A percentile compares a stretch with the other conserved stretches of the same genome.
These are phyloP conservation scores for Parapristionchus giblindavisi DNA, from an alignment of 2,888 invertebrate species.

Conservation along the genomic window DNA sequence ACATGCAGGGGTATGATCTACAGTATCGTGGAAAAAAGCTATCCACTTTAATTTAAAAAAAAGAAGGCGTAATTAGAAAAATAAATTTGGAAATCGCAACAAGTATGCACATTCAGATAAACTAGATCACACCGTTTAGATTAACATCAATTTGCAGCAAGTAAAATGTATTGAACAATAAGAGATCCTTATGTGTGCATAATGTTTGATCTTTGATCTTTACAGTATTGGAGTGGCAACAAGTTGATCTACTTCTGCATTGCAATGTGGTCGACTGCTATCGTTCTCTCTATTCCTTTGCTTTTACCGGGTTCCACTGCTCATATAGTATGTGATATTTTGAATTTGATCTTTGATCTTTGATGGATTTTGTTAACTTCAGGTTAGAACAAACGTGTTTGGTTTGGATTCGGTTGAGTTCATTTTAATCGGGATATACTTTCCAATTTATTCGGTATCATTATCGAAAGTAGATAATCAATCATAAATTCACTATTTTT, in stretches of 20 bases:
- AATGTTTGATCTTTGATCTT: neutral
- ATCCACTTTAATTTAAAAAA: too few species aligned
- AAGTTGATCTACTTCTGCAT: slow-evolving; percentile 9
- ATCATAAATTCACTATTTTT: neutral
- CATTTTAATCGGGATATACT: neutral
- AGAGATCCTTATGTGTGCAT: neutral
- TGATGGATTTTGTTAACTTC: neutral
- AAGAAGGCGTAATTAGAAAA: too few species aligned
- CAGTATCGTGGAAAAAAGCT: neutral
- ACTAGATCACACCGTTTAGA: too few species aligned
- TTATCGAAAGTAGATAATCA: neutral
- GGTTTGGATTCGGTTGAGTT: neutral
- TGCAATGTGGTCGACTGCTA: neutral
- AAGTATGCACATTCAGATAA: too few species aligned
- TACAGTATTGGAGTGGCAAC: neutral
- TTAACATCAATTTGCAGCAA: neutral
- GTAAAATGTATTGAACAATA: neutral
- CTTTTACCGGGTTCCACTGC: neutral
- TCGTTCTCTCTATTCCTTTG: neutral
- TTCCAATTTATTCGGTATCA: neutral
- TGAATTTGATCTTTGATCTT: neutral
- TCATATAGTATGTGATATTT: slow-evolving; percentile 7
- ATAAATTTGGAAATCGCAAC: too few species aligned
- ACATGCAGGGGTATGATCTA: neutral
- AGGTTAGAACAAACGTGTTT: neutral